A percentile compares a stretch with the other conserved stretches of the same genome.
These are phyloP conservation scores for Lasiurus borealis DNA, from an alignment of 2,113 vertebrate species.

Conservation along the genomic window DNA sequence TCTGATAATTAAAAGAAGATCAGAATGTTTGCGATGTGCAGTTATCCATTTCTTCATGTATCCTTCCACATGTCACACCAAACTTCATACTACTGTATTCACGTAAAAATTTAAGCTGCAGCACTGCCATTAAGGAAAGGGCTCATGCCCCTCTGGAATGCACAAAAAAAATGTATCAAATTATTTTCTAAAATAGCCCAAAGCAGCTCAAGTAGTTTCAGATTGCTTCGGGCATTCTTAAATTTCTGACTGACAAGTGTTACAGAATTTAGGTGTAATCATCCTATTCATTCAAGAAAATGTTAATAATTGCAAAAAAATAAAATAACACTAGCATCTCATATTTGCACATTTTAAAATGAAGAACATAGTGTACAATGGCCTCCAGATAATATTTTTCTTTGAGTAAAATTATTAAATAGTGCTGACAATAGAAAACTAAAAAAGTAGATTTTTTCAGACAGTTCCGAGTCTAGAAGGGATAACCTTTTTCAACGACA, in stretches of 20 bases:
- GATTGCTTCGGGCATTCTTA: slow-evolving; percentile 68
- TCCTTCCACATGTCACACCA: neutral
- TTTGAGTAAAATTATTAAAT: slow-evolving; percentile 52
- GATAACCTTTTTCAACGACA: neutral
- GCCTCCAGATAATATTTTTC: slow-evolving; percentile 40
- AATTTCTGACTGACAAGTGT: slow-evolving; percentile 59
- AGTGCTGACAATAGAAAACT: slow-evolving; percentile 50
- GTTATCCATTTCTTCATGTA: neutral
- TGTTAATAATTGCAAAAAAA: slow-evolving; percentile 59
- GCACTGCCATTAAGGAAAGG: slow-evolving; percentile 27
- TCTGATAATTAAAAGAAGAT: neutral
- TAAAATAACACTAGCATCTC: neutral
- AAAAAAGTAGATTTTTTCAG: slow-evolving; percentile 17
- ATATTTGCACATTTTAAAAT: slow-evolving; percentile 49
- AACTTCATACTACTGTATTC: neutral
- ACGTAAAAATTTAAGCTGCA: neutral
- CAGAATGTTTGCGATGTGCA: neutral
- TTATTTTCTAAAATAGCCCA: slow-evolving; percentile 80
- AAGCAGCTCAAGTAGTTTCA: slow-evolving; percentile 63
- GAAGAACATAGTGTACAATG: slow-evolving; percentile 19
- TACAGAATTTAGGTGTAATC: slow-evolving; percentile 61
- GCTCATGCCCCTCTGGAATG: slow-evolving; percentile 48
- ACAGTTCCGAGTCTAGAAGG: slow-evolving; percentile 9
- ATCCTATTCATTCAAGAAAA: slow-evolving; percentile 63
- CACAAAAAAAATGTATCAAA: slow-evolving; percentile 49